phyloP scores from a whole-genome alignment of 2,888 invertebrate species.

The Drosophila parthenogenetica region DNA sequence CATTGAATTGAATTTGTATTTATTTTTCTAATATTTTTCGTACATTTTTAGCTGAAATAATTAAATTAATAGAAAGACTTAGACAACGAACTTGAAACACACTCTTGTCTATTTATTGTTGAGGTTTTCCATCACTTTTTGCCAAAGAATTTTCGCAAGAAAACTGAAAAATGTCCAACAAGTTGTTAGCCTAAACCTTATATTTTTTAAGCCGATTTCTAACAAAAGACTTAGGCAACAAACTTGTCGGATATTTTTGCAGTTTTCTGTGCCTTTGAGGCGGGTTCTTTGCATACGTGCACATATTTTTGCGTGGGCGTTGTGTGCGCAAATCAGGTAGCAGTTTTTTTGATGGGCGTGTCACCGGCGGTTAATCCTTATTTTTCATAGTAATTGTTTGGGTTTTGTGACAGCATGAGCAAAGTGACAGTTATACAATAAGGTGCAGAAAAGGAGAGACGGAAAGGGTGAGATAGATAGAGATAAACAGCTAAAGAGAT shows the following conservation, averaged over 20 bases:
- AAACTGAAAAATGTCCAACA: constrained; percentile 5
- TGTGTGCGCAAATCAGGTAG: constrained; percentile 51
- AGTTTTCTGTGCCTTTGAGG: constrained; percentile 13
- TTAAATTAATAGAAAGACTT: not conserved
- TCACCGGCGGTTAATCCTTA: constrained; percentile 30
- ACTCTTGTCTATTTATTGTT: not conserved
- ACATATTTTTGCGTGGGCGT: constrained; percentile 29
- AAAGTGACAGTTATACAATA: constrained; percentile 60
- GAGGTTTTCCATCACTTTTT: not conserved
- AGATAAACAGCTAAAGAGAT: constrained; percentile 13
- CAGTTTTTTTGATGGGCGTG: constrained; percentile 46
- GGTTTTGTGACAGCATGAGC: constrained; percentile 10
- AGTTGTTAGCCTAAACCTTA: constrained; percentile 5
- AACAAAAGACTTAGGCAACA: constrained; percentile 38
- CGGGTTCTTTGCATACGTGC: constrained; percentile 23
- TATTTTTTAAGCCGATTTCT: not conserved
- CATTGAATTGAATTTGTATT: too few relatives aligned
- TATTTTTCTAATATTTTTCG: too few relatives aligned
- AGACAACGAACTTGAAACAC: constrained; percentile 7
- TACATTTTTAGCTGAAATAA: too few relatives aligned
- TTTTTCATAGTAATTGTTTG: constrained; percentile 2
- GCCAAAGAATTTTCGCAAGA: not conserved
- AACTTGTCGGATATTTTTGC: constrained; percentile 40
- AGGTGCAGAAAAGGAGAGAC: constrained; percentile 16
- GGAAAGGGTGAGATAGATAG: not conserved